phyloP scores from a whole-genome alignment of 2,888 invertebrate genomes.

The Spodoptera exigua region DNA sequence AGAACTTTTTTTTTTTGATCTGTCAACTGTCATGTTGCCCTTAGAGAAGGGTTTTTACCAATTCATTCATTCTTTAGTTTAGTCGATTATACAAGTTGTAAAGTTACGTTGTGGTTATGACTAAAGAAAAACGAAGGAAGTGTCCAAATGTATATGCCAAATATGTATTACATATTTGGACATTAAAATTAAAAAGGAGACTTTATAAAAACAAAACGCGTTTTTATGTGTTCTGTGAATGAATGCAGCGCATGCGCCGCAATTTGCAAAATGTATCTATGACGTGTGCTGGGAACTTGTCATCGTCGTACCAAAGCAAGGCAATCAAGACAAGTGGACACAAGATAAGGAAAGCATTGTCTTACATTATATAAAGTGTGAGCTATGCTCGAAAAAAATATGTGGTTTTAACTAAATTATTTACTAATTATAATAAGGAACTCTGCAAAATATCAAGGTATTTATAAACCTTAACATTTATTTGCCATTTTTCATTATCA shows the following conservation, averaged over 20 bases:
- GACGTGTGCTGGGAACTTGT: slow-evolving; percentile 44
- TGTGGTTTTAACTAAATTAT: slow-evolving; percentile 9
- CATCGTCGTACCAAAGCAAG: slow-evolving; percentile 35
- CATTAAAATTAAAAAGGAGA: no score
- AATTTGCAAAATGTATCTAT: slow-evolving; percentile 26
- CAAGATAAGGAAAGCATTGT: slow-evolving; percentile 35
- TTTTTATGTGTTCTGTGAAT: no score
- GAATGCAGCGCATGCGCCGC: background rate
- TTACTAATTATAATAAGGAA: background rate
- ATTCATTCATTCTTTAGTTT: no score
- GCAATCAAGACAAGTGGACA: slow-evolving; percentile 32
- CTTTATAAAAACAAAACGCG: no score
- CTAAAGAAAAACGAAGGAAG: no score
- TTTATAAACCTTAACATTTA: slow-evolving; percentile 31
- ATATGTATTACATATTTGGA: no score
- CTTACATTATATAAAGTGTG: slow-evolving; percentile 23
- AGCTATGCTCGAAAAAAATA: slow-evolving; percentile 11
- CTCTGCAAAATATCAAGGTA: slow-evolving; percentile 39
- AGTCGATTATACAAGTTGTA: no score
- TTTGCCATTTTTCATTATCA: slow-evolving; percentile 50
- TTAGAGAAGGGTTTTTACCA: no score
- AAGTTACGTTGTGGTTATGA: no score
- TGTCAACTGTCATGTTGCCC: no score
- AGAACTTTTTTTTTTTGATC: no score
- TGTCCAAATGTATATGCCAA: no score